phyloP scores from a whole-genome alignment of 2,888 invertebrate genomes.

The Amblyteles armatorius region DNA sequence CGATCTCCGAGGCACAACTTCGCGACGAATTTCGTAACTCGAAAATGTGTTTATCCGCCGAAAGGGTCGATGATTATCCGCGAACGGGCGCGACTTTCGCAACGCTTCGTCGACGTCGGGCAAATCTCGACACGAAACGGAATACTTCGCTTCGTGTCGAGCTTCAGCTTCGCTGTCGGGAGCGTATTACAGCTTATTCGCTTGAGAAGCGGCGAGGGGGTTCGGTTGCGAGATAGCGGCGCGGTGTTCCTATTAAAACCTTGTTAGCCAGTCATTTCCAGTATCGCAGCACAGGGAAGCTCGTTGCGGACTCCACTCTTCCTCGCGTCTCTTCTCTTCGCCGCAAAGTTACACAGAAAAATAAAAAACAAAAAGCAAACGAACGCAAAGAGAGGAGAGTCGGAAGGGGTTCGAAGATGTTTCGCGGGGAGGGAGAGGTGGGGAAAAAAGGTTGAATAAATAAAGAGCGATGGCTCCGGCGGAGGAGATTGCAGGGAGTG shows the following conservation, averaged over 20 bases:
- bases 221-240: constrained; percentile 72
- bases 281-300: constrained; percentile 61
- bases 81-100: not conserved
- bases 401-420: not conserved
- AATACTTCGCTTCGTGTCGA: not conserved
- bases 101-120: not conserved
- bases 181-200: constrained; percentile 16
- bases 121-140: not conserved
- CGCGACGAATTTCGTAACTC: too few species aligned
- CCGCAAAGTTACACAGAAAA: constrained; percentile 22
- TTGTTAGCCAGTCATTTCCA: constrained; percentile 78
- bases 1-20: too few species aligned
- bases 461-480: constrained; percentile 18
- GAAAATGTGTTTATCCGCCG: too few species aligned
- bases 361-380: not conserved
- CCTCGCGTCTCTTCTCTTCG: constrained; percentile 8
- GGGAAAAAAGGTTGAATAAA: not conserved
- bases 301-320: constrained; percentile 62
- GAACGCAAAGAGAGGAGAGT: constrained; percentile 1
- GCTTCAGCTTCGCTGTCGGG: not conserved
- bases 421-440: not conserved
- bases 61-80: not conserved
- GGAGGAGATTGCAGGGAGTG: constrained; percentile 20
- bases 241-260: constrained; percentile 77
- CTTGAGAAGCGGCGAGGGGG: constrained; percentile 60